These are phyloP conservation scores for Urosaurus nigricauda DNA, from an alignment of 2,797 vertebrate genomes.

Conservation along the genomic window DNA sequence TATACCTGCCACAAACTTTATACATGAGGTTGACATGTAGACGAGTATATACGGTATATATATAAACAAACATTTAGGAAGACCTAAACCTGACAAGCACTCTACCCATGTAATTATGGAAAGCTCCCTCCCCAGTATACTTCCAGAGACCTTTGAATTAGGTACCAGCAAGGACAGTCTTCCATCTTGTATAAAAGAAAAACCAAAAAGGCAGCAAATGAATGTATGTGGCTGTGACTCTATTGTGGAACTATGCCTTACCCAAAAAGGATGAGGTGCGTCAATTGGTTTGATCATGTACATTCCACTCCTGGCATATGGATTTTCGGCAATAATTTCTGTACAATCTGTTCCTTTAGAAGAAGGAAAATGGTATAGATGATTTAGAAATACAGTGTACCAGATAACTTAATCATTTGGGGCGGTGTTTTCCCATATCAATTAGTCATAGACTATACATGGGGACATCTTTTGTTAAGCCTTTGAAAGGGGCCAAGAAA, in stretches of 20 bases:
- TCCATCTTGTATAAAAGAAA: background rate
- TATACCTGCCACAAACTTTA: too few species aligned
- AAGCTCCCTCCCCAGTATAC: too few species aligned
- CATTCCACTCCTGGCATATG: background rate
- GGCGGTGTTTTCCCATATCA: too few species aligned
- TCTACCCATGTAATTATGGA: too few species aligned
- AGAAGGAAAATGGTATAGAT: background rate
- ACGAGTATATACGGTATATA: too few species aligned
- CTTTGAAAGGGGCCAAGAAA: background rate
- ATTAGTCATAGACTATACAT: background rate
- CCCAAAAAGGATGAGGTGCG: constrained; percentile 15
- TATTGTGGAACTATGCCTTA: constrained; percentile 1
- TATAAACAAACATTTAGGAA: too few species aligned
- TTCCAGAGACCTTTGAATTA: background rate
- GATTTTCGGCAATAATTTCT: constrained; percentile 27
- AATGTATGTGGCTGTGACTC: background rate
- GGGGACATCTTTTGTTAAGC: background rate
- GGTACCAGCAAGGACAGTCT: background rate
- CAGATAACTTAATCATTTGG: background rate
- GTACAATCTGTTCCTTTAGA: constrained; percentile 44
- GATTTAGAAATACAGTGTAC: background rate
- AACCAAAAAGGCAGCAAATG: background rate
- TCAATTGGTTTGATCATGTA: constrained; percentile 25
- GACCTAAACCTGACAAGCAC: too few species aligned
- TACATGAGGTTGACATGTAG: too few species aligned